Evolutionary conservation across 2,888 invertebrate genomes (phyloP).

Genomic region (Andrena praecox): DNA sequence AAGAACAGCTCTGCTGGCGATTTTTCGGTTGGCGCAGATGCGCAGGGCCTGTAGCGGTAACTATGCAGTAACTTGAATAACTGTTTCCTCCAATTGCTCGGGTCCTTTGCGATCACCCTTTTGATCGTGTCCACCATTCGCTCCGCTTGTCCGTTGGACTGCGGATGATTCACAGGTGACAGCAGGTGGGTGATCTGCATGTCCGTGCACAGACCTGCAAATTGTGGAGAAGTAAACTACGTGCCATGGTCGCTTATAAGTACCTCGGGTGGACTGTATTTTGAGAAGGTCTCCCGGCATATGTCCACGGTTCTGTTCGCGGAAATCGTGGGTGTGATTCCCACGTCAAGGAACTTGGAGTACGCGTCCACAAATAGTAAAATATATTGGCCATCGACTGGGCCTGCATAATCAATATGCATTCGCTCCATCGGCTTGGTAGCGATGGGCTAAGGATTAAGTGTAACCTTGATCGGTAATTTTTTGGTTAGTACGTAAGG

Average conservation of each 20-base stretch:
- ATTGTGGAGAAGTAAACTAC: slow-evolving; percentile 4
- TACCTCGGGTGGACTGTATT: background rate
- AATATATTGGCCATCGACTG: background rate
- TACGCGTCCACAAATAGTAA: background rate
- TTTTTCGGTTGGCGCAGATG: background rate
- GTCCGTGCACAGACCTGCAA: background rate
- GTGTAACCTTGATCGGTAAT: background rate
- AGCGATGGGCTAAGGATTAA: background rate
- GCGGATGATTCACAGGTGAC: background rate
- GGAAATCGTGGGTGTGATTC: background rate
- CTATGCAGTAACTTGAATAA: background rate
- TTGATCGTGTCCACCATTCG: slow-evolving; percentile 3
- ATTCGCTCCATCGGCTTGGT: background rate
- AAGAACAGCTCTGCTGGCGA: background rate
- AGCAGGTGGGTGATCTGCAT: slow-evolving; percentile 5
- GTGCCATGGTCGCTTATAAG: slow-evolving; percentile 4
- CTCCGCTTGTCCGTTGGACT: background rate
- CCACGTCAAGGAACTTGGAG: background rate
- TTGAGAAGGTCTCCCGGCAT: background rate
- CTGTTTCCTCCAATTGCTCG: background rate
- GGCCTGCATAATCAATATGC: background rate
- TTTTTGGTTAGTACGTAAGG: background rate
- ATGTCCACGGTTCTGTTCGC: background rate
- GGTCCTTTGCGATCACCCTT: background rate
- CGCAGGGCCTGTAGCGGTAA: background rate